Conservation (phyloP, 1,140 invertebrate genomes). For the Zophobas atratus region DNA sequence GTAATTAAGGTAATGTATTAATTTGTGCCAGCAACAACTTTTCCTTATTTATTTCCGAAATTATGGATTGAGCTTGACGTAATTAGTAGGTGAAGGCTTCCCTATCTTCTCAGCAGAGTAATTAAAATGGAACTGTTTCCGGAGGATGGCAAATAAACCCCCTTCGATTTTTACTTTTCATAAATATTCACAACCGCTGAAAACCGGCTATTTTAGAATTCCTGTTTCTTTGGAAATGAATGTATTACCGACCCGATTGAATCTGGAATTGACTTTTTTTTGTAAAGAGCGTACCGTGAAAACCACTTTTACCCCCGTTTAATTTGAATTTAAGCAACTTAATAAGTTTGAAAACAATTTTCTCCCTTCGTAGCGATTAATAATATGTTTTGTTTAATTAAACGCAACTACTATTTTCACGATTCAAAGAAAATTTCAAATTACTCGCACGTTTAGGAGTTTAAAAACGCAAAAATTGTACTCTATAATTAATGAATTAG, state of each 20-base stretch:
- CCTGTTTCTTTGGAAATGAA: slow-evolving; percentile 38
- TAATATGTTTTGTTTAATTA: slow-evolving; percentile 21
- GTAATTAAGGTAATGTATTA: no score
- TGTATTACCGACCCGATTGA: slow-evolving; percentile 39
- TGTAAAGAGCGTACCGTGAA: slow-evolving; percentile 19
- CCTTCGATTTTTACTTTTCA: slow-evolving; percentile 11
- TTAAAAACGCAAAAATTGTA: slow-evolving; percentile 1
- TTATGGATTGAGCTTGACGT: no score
- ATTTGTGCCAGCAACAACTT: no score
- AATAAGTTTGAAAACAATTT: slow-evolving; percentile 39
- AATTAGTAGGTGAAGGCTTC: no score
- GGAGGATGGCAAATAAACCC: not conserved
- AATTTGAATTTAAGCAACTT: slow-evolving; percentile 38
- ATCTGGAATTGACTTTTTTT: slow-evolving; percentile 39
- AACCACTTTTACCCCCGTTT: slow-evolving; percentile 35
- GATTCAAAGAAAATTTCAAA: not conserved
- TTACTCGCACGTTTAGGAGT: not conserved
- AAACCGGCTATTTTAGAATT: slow-evolving; percentile 26
- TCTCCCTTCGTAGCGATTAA: slow-evolving; percentile 24
- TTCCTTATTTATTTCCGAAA: no score
- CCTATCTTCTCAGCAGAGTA: no score
- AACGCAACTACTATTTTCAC: slow-evolving; percentile 17
- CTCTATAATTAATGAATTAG: slow-evolving; percentile 26
- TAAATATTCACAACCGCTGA: slow-evolving; percentile 6
- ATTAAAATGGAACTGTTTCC: not conserved